These are phyloP conservation scores for Cygnus olor DNA, from an alignment of 2,797 vertebrate species.

Conservation along the genomic window DNA sequence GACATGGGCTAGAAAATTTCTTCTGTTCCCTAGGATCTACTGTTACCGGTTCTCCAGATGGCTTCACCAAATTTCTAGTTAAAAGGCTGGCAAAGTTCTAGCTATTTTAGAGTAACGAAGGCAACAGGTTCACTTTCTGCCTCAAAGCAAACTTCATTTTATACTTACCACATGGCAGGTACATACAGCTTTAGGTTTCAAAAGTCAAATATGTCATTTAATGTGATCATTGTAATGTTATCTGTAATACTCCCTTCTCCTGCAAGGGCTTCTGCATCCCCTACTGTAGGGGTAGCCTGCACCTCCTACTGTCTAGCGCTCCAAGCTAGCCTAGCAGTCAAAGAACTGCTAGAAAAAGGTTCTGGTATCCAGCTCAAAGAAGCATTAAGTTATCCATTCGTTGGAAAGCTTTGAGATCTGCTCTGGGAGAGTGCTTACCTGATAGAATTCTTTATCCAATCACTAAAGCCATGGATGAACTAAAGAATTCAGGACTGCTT, in stretches of 20 bases:
- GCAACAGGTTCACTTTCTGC: background rate
- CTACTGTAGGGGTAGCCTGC: background rate
- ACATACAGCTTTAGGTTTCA: background rate
- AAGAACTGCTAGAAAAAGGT: background rate
- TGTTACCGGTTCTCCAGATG: background rate
- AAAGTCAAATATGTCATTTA: background rate
- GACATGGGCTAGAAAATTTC: background rate
- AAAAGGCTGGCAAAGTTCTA: background rate
- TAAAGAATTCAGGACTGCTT: background rate
- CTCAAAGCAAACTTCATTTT: background rate
- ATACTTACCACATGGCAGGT: background rate
- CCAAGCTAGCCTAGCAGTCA: background rate
- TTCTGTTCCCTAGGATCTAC: background rate
- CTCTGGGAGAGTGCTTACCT: background rate
- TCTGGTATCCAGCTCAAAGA: background rate
- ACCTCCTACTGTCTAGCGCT: background rate
- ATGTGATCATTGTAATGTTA: background rate
- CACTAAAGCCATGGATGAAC: background rate
- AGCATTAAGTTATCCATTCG: rapidly evolving
- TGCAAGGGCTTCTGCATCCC: background rate
- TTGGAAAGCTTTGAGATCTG: background rate
- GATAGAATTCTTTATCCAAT: background rate
- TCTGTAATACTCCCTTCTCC: background rate
- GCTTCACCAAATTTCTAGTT: background rate
- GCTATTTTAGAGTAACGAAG: background rate